A percentile compares a stretch with the other conserved stretches of the same genome.
phyloP scores from a whole-genome alignment of 2,888 invertebrate genomes.

The Brachyopa scutellaris region DNA sequence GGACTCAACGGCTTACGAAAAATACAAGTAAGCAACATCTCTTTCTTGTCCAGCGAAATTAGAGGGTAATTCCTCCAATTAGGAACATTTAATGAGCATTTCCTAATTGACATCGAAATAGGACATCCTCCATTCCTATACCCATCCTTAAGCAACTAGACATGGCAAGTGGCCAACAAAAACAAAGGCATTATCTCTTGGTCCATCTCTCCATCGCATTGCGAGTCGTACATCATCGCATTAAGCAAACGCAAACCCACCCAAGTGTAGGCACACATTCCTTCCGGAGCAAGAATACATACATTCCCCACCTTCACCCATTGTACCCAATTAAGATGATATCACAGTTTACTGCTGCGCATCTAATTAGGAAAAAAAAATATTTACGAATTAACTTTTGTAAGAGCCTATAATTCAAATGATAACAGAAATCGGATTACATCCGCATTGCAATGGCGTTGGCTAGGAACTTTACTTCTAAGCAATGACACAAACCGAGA shows the following conservation, averaged over 20 bases:
- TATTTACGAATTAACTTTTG: constrained; percentile 6
- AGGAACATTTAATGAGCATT: constrained; percentile 56
- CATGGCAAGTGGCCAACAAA: background rate
- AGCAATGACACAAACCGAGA: constrained; percentile 26
- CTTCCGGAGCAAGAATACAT: background rate
- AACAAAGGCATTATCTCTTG: constrained; percentile 27
- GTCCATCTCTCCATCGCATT: constrained; percentile 18
- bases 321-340: constrained; percentile 41
- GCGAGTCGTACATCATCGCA: constrained; percentile 49
- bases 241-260: constrained; percentile 26
- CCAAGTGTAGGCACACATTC: constrained; percentile 7
- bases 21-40: constrained; percentile 7
- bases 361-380: constrained; percentile 32
- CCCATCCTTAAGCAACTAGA: background rate
- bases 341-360: constrained; percentile 31
- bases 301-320: background rate
- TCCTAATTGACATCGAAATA: constrained; percentile 56
- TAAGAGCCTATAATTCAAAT: constrained; percentile 19
- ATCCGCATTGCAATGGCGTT: constrained; percentile 18
- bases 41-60: constrained; percentile 26
- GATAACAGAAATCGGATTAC: constrained; percentile 9
- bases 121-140: constrained; percentile 2
- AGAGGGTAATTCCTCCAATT: constrained; percentile 53
- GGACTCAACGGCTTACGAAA: background rate
- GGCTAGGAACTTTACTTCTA: too few species aligned